Evolutionary conservation across 2,888 invertebrate genomes (phyloP).

Genomic region (Platynereis dumerilii): DNA sequence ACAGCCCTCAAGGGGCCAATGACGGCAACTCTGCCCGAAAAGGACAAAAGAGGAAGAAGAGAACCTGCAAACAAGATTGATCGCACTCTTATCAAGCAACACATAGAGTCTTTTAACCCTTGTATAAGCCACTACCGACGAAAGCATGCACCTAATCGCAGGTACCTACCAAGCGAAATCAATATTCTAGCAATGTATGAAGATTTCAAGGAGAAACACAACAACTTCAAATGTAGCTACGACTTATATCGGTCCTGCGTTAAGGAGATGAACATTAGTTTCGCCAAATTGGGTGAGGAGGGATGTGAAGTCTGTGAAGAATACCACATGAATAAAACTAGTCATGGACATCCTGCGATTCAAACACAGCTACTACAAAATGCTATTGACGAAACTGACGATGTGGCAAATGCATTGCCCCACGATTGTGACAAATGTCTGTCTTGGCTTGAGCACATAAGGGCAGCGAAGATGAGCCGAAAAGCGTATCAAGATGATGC

Average conservation of each 20-base stretch:
- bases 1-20: no score
- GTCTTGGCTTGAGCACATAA: no score
- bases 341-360: neutral
- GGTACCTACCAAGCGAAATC: constrained; percentile 30
- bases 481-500: no score
- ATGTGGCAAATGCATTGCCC: no score
- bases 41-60: no score
- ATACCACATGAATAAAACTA: constrained; percentile 6
- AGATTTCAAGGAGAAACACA: constrained; percentile 18
- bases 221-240: constrained; percentile 16
- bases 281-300: constrained; percentile 30
- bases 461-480: no score
- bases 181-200: constrained; percentile 22
- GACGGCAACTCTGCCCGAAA: no score
- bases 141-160: constrained; percentile 27
- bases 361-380: neutral
- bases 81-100: constrained; percentile 13
- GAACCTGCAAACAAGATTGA: no score
- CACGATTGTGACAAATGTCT: no score
- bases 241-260: constrained; percentile 22
- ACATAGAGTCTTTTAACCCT: constrained; percentile 31
- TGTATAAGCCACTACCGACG: constrained; percentile 29
- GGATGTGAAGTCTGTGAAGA: constrained; percentile 29
- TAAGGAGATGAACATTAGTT: constrained; percentile 29
- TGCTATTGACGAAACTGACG: no score